These are phyloP conservation scores for Catostomus latipinnis DNA, from an alignment of 2,797 vertebrate genomes.

Conservation along the genomic window DNA sequence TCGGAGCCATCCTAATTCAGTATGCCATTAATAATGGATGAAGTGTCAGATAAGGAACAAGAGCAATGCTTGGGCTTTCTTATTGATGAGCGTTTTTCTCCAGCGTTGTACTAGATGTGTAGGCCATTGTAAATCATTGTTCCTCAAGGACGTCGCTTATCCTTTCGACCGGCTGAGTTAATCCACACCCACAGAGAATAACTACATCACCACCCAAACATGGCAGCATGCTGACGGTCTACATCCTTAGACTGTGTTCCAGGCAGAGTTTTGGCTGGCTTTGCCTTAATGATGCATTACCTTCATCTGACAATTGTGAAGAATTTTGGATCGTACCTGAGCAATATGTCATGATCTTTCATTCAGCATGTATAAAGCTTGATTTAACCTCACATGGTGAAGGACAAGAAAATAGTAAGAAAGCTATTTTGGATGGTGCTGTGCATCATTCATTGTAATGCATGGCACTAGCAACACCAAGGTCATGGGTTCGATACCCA, in stretches of 20 bases:
- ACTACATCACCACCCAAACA: conserved; percentile 25
- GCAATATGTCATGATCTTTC: no score
- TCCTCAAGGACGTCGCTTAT: conserved; percentile 49
- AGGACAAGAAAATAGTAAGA: no score
- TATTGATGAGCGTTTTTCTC: not conserved
- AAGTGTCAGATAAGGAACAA: conserved; percentile 36
- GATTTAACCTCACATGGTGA: no score
- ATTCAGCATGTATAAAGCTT: no score
- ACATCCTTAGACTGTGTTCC: not conserved
- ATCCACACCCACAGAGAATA: conserved; percentile 12
- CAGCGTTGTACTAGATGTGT: conserved; percentile 3
- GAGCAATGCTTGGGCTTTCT: conserved; percentile 17
- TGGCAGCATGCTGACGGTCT: conserved; percentile 3
- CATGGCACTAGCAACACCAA: no score
- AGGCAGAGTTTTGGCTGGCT: not conserved
- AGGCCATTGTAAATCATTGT: conserved; percentile 58
- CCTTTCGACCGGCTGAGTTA: conserved; percentile 22
- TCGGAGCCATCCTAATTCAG: conserved; percentile 9
- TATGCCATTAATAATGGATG: conserved; percentile 47
- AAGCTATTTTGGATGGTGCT: no score
- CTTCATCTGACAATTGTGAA: no score
- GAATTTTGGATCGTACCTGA: no score
- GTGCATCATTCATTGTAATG: no score
- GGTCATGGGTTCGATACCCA: no score
- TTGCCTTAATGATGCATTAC: no score